These are phyloP conservation scores for Drosophila fulvimacula DNA, from an alignment of 2,888 invertebrate species.

Conservation along the genomic window DNA sequence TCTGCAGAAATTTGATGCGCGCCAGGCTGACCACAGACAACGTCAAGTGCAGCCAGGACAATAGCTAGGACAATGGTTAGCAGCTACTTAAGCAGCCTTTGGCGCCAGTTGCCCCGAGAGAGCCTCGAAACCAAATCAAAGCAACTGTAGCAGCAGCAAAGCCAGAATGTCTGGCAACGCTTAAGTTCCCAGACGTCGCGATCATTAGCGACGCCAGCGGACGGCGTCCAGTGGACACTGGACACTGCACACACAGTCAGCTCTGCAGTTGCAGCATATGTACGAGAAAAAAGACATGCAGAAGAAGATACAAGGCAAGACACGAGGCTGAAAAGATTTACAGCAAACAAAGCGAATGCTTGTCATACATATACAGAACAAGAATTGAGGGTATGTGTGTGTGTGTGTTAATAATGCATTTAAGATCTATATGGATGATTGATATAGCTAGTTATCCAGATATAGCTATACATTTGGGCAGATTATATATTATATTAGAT, in stretches of 20 bases:
- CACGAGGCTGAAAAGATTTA: slow-evolving; percentile 19
- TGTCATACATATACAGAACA: neutral
- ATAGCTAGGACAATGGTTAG: slow-evolving; percentile 28
- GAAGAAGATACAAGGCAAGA: slow-evolving; percentile 20
- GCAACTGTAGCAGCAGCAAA: slow-evolving; percentile 38
- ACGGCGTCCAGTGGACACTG: slow-evolving; percentile 1
- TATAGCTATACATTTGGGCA: neutral
- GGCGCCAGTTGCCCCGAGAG: slow-evolving; percentile 61
- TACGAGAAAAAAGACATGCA: neutral
- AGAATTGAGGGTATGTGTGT: neutral
- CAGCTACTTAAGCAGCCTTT: slow-evolving; percentile 68
- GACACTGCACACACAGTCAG: slow-evolving; percentile 4
- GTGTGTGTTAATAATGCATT: neutral
- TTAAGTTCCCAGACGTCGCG: slow-evolving; percentile 73
- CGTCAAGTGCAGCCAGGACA: slow-evolving; percentile 69
- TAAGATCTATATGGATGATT: no score
- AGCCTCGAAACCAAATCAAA: slow-evolving; percentile 3
- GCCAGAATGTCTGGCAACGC: slow-evolving; percentile 81
- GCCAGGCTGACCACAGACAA: slow-evolving; percentile 39
- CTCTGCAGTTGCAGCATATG: slow-evolving; percentile 25
- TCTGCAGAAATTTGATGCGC: slow-evolving; percentile 78
- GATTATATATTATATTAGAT: neutral
- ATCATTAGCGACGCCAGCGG: slow-evolving; percentile 67
- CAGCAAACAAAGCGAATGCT: neutral
- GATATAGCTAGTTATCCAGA: no score